Evolutionary conservation across 2,888 invertebrate genomes (phyloP).

Genomic region (Clistopyga incitator): DNA sequence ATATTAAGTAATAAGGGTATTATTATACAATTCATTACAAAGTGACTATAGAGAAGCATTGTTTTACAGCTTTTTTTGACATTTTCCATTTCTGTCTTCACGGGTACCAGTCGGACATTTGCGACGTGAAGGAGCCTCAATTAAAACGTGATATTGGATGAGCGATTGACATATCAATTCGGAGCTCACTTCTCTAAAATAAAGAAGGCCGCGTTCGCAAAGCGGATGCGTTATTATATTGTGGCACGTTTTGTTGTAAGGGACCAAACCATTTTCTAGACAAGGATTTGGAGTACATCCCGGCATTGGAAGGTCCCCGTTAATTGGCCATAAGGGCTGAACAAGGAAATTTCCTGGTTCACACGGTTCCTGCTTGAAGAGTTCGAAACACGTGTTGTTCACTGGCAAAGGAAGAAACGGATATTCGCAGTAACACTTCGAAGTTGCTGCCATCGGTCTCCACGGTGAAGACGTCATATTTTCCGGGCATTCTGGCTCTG

Average conservation of each 20-base stretch:
- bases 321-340: conserved; percentile 75
- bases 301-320: conserved; percentile 85
- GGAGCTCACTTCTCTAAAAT: conserved; percentile 87
- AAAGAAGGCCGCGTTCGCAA: conserved; percentile 85
- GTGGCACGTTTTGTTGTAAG: conserved; percentile 85
- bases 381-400: conserved; percentile 87
- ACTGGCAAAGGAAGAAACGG: conserved; percentile 87
- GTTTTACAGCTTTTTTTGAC: background rate
- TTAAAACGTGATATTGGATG: no score
- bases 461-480: conserved; percentile 89
- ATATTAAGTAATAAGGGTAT: no score
- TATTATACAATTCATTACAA: background rate
- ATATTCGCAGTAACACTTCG: conserved; percentile 86
- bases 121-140: background rate
- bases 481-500: conserved; percentile 85
- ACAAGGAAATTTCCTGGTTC: conserved; percentile 85
- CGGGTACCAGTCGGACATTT: background rate
- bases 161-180: conserved; percentile 85
- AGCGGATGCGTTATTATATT: conserved; percentile 84
- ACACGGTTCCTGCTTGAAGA: conserved; percentile 89
- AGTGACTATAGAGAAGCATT: background rate
- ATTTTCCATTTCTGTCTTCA: background rate
- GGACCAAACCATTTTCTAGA: conserved; percentile 85
- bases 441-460: conserved; percentile 86
- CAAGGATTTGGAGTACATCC: conserved; percentile 88